Conservation (phyloP, 2,888 invertebrate genomes). For the Leuctra nigra region DNA sequence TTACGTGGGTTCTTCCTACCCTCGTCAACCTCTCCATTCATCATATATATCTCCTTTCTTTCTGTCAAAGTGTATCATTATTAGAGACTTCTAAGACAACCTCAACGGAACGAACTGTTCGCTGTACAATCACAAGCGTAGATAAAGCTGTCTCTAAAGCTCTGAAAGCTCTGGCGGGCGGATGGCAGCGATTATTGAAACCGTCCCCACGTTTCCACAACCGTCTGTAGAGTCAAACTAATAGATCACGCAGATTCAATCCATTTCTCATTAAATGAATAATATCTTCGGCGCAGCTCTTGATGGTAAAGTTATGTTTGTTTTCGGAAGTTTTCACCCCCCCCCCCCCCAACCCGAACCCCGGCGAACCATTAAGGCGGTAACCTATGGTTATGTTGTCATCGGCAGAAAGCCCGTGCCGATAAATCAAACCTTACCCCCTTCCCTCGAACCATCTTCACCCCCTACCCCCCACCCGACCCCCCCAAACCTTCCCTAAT, state of each 20-base stretch:
- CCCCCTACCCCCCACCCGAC: slow-evolving; percentile 11
- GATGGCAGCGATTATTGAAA: too few relatives aligned
- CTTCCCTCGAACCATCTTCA: slow-evolving; percentile 11
- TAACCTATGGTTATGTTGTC: slow-evolving; percentile 28
- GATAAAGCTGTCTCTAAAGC: too few relatives aligned
- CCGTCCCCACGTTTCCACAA: too few relatives aligned
- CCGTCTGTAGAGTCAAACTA: background rate
- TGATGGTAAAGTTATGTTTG: slow-evolving; percentile 25
- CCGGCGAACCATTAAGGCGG: slow-evolving; percentile 23
- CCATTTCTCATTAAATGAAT: slow-evolving; percentile 16
- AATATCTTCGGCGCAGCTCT: slow-evolving; percentile 13
- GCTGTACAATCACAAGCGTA: too few relatives aligned
- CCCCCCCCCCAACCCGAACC: background rate
- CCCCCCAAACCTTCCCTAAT: slow-evolving; percentile 32
- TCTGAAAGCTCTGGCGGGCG: too few relatives aligned
- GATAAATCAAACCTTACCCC: slow-evolving; percentile 27
- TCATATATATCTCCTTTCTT: too few relatives aligned
- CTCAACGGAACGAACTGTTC: too few relatives aligned
- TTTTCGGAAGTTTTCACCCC: slow-evolving; percentile 14
- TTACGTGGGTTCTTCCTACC: too few relatives aligned
- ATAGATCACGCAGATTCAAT: slow-evolving; percentile 9
- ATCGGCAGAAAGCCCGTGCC: slow-evolving; percentile 25
- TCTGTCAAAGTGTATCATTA: too few relatives aligned
- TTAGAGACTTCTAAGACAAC: too few relatives aligned
- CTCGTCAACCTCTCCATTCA: too few relatives aligned